These are phyloP conservation scores for Lottia scabra DNA, from an alignment of 2,888 invertebrate species.

Conservation along the genomic window DNA sequence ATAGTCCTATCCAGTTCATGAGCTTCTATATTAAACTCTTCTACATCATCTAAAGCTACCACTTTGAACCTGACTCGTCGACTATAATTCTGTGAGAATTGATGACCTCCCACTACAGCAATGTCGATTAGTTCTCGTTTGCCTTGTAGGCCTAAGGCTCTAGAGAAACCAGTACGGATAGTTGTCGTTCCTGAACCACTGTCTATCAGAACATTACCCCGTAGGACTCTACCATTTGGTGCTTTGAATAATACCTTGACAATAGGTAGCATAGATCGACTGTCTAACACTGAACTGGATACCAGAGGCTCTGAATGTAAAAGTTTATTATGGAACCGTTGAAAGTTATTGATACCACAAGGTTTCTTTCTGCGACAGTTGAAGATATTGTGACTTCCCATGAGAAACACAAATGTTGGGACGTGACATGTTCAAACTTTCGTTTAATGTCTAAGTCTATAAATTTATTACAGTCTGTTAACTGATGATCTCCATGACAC, in stretches of 20 bases:
- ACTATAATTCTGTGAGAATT: background rate
- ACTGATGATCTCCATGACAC: conserved; percentile 1
- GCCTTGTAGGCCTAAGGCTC: background rate
- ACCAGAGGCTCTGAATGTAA: background rate
- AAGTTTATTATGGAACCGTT: background rate
- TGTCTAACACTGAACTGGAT: background rate
- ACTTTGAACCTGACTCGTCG: background rate
- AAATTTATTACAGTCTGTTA: background rate
- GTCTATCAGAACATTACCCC: background rate
- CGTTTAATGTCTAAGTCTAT: background rate
- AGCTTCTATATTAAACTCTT: background rate
- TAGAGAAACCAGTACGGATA: background rate
- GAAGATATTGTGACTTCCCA: conserved; percentile 8
- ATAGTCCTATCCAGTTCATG: background rate
- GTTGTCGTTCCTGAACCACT: background rate
- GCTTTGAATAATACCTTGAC: background rate
- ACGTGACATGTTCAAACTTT: background rate
- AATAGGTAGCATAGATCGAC: background rate
- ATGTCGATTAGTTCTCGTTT: background rate
- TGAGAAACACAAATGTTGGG: conserved; percentile 12
- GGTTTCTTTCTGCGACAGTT: background rate
- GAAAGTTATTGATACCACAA: background rate
- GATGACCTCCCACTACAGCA: background rate
- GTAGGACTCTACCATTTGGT: background rate
- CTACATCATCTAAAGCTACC: background rate